A percentile compares a stretch with the other conserved stretches of the same genome.
These are phyloP conservation scores for Leguminivora glycinivorella DNA, from an alignment of 1,140 invertebrate species.

Conservation along the genomic window DNA sequence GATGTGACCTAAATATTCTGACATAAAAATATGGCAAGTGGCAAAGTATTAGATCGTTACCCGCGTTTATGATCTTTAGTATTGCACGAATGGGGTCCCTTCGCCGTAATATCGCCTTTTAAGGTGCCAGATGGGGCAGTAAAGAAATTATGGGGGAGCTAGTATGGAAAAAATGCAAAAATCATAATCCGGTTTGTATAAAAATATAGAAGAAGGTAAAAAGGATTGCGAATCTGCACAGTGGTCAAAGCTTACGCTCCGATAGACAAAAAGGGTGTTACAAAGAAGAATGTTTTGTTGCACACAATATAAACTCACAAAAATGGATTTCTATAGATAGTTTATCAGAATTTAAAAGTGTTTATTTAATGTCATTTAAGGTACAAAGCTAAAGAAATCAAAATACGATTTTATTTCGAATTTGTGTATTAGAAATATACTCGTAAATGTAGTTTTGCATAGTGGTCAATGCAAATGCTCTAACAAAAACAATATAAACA, in stretches of 20 bases:
- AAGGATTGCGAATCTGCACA: neutral
- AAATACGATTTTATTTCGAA: no score
- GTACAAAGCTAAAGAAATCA: no score
- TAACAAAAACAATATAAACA: no score
- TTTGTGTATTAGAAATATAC: no score
- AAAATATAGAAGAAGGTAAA: neutral
- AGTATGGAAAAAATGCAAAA: neutral
- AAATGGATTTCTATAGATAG: no score
- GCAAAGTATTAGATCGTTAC: conserved; percentile 26
- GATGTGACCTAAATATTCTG: conserved; percentile 13
- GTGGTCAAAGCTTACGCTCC: neutral
- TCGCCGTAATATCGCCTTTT: conserved; percentile 1
- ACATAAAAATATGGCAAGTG: conserved; percentile 22
- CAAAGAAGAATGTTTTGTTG: no score
- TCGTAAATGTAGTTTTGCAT: no score
- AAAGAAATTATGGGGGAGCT: conserved; percentile 25
- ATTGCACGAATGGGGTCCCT: conserved; percentile 17
- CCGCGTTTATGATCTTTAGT: conserved; percentile 16
- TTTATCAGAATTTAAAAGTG: no score
- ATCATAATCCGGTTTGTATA: conserved; percentile 4
- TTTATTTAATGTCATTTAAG: no score
- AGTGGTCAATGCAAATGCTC: no score
- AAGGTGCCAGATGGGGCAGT: conserved; percentile 25
- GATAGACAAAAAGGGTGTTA: neutral
- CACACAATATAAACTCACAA: no score